These are phyloP conservation scores for Helostoma temminkii DNA, from an alignment of 2,797 vertebrate genomes.

Conservation along the genomic window DNA sequence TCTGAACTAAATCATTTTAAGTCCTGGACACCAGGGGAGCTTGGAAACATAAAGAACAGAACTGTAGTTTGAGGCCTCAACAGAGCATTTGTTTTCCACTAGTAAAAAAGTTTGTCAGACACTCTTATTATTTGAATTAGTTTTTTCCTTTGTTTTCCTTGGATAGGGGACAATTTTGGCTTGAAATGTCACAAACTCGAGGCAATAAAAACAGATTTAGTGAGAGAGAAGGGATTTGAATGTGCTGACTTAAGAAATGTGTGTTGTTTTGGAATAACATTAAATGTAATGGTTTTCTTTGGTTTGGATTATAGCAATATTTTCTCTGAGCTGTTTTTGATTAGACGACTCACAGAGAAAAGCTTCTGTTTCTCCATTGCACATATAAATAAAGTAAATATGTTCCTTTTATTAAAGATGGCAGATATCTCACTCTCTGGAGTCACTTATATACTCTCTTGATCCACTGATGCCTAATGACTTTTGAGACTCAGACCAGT, in stretches of 20 bases:
- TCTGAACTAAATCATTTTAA: slow-evolving; percentile 65
- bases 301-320: slow-evolving; percentile 51
- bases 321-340: slow-evolving; percentile 49
- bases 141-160: slow-evolving; percentile 51
- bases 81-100: slow-evolving; percentile 23
- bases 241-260: slow-evolving; percentile 59
- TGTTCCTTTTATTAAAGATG: slow-evolving; percentile 28
- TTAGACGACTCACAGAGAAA: slow-evolving; percentile 36
- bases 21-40: slow-evolving; percentile 57
- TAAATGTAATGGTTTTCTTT: slow-evolving; percentile 62
- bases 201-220: slow-evolving; percentile 65
- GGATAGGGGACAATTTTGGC: slow-evolving; percentile 23
- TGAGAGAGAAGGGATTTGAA: slow-evolving; percentile 36
- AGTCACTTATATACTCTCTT: too few species aligned
- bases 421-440: too few species aligned
- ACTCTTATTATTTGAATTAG: slow-evolving; percentile 39
- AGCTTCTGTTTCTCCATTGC: slow-evolving; percentile 6
- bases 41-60: slow-evolving; percentile 57
- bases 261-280: slow-evolving; percentile 57
- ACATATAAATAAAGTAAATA: slow-evolving; percentile 3
- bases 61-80: slow-evolving; percentile 7
- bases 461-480: neutral
- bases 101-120: slow-evolving; percentile 37
- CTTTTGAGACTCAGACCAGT: neutral
- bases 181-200: slow-evolving; percentile 39